phyloP scores from a whole-genome alignment of 2,113 vertebrate species.

The Sclerurus mexicanus region DNA sequence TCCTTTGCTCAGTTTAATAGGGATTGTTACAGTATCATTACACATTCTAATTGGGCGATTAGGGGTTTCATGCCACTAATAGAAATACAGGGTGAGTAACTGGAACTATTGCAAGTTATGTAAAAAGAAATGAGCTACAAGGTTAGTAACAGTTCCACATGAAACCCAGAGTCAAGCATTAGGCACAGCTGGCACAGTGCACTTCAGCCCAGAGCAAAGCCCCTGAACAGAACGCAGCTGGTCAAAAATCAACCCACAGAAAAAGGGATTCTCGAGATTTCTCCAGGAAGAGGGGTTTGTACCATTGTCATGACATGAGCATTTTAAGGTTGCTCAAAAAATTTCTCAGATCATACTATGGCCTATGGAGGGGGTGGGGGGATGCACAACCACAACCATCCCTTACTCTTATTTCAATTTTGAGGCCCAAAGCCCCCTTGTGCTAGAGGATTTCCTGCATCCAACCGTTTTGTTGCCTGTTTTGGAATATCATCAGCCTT shows the following conservation, averaged over 20 bases:
- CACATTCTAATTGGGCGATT: conserved; percentile 9
- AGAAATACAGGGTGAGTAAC: not conserved
- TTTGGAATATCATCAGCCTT: not conserved
- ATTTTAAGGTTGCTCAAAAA: not conserved
- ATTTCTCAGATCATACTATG: not conserved
- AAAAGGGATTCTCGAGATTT: not conserved
- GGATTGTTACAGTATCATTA: conserved; percentile 34
- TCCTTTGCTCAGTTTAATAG: conserved; percentile 10
- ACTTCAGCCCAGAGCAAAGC: not conserved
- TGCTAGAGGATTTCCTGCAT: not conserved
- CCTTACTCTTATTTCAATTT: not conserved
- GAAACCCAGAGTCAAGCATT: not conserved
- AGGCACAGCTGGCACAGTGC: fast-evolving
- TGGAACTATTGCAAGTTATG: not conserved
- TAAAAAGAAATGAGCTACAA: not conserved
- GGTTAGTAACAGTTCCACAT: not conserved
- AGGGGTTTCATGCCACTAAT: not conserved
- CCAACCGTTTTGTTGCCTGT: not conserved
- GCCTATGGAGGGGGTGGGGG: not conserved
- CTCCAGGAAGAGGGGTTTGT: not conserved
- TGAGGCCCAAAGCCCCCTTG: not conserved
- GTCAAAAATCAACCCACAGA: not conserved
- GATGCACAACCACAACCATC: not conserved
- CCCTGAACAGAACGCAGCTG: not conserved
- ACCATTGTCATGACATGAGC: not conserved